These are phyloP conservation scores for Mechanitis mazaeus DNA, from an alignment of 2,888 invertebrate species.

Conservation along the genomic window DNA sequence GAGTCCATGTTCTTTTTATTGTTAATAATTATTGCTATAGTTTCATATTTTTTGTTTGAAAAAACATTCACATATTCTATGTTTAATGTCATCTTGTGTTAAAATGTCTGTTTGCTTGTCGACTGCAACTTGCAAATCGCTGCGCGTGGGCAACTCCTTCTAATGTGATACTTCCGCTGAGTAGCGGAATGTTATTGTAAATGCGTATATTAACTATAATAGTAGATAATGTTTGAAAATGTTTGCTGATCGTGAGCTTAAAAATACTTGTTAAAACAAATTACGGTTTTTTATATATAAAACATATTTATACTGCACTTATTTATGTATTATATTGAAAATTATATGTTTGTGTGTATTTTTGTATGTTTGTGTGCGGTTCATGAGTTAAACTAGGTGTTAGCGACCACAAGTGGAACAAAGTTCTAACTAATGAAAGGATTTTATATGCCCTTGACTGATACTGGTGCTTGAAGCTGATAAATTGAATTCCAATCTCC, in stretches of 20 bases:
- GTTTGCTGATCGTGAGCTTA: no score
- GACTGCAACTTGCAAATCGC: slow-evolving; percentile 19
- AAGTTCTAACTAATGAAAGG: slow-evolving; percentile 11
- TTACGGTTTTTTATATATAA: no score
- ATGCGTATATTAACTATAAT: background rate
- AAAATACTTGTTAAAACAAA: no score
- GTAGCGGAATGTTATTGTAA: slow-evolving; percentile 7
- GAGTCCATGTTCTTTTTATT: background rate
- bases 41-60: no score
- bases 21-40: no score
- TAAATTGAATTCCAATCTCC: background rate
- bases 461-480: slow-evolving; percentile 6
- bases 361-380: background rate
- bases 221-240: no score
- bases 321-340: background rate
- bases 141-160: slow-evolving; percentile 25
- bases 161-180: slow-evolving; percentile 33
- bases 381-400: slow-evolving; percentile 5
- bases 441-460: slow-evolving; percentile 15
- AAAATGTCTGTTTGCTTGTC: slow-evolving; percentile 2
- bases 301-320: no score
- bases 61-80: background rate
- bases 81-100: background rate
- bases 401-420: slow-evolving; percentile 14
- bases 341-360: background rate